Evolutionary conservation across 2,113 vertebrate genomes (phyloP).

Genomic region (Dipodomys stephensi): DNA sequence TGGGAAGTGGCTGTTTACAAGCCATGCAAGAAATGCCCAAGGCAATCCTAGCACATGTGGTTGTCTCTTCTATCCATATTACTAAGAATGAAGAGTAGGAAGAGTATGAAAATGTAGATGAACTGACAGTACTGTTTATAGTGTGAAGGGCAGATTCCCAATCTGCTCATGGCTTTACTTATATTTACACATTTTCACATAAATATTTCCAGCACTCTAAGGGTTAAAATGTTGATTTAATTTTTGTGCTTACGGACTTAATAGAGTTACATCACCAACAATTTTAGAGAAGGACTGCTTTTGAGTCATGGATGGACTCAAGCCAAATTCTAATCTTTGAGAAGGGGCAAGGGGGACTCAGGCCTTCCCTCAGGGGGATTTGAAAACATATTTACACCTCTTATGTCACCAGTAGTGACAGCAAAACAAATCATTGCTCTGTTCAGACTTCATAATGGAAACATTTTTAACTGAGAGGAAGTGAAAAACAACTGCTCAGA

Average conservation of each 20-base stretch:
- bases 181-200: background rate
- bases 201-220: background rate
- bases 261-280: background rate
- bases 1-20: background rate
- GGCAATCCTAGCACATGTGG: background rate
- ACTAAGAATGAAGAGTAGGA: background rate
- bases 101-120: background rate
- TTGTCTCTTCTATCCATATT: background rate
- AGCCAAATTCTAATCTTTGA: constrained; percentile 33
- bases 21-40: background rate
- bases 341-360: constrained; percentile 41
- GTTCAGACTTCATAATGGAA: constrained; percentile 47
- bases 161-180: background rate
- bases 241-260: background rate
- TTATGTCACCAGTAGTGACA: constrained; percentile 65
- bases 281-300: constrained; percentile 55
- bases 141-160: background rate
- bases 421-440: constrained; percentile 68
- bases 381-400: constrained; percentile 68
- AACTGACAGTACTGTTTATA: background rate
- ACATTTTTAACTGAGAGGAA: constrained; percentile 58
- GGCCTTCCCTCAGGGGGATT: constrained; percentile 24
- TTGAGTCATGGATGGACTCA: constrained; percentile 50
- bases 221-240: background rate
- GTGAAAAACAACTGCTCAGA: constrained; percentile 60